phyloP scores from a whole-genome alignment of 2,888 invertebrate species.

The Mermis nigrescens region DNA sequence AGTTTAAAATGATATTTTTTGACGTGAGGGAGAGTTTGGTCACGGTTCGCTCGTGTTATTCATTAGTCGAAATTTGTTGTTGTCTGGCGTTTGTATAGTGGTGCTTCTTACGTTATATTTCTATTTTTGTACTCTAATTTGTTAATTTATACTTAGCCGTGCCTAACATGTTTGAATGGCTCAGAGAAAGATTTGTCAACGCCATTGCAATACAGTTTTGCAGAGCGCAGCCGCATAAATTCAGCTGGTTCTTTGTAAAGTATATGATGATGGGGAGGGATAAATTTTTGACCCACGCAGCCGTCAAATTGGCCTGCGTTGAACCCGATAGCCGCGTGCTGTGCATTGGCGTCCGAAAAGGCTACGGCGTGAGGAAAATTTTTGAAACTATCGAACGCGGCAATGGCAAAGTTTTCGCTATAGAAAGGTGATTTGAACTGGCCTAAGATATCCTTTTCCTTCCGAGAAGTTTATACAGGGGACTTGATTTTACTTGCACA shows the following conservation, averaged over 20 bases:
- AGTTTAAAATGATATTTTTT: too few species aligned
- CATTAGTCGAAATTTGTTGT: too few species aligned
- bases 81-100: too few species aligned
- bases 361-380: not conserved
- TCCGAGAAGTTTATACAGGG: too few species aligned
- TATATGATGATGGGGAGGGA: not conserved
- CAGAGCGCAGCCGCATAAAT: not conserved
- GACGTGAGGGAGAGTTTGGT: too few species aligned
- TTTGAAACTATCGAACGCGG: not conserved
- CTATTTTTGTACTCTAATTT: too few species aligned
- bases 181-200: not conserved
- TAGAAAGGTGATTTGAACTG: not conserved
- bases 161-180: not conserved
- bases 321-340: not conserved
- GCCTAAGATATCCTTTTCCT: too few species aligned
- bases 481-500: too few species aligned
- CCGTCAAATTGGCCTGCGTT: not conserved
- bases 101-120: too few species aligned
- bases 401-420: not conserved
- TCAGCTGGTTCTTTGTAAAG: not conserved
- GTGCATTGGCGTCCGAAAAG: not conserved
- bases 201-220: not conserved
- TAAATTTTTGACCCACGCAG: not conserved
- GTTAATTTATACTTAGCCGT: too few species aligned
- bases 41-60: too few species aligned